Base-by-base conservation (phyloP, 37 sponge, comb jelly and placozoan species). In the Petrosia ficiformis region DNA sequence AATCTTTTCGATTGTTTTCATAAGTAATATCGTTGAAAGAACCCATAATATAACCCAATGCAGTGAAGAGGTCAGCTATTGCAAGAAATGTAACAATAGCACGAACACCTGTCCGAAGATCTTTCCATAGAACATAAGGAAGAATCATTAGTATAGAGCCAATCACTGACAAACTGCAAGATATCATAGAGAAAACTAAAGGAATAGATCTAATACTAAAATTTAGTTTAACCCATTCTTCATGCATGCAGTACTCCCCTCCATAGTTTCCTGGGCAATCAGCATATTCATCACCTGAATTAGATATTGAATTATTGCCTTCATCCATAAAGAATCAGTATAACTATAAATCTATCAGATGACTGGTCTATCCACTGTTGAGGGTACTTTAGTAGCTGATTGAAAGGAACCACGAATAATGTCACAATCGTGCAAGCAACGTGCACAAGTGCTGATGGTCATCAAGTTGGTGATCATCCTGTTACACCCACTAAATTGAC, bases 31-130 rank as follows among this genome's bases (percentile, higher is more conserved):
- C 76, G 39, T 80, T 78, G 32, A 38, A 30, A 3, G 79, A 65
- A 0, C 79, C 89, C 39, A 89, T 73, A 43, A 84, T 68, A 75
- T 89, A 84, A 19, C 89, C 85, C 26, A 76, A 67, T 14, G 71
- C 84, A 14, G 85, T 89, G 75, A 89, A 65, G 57, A 89, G 84
- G 65, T 89, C 89, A 14, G 89, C 84, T 22, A 89, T 78, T 39
- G 76, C 68, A 38, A 89, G 79, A 44, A 68, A 69, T 34, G 80
- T 73, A 42, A 89, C 73, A 36, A 89, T 56, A 19, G 33, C 35
- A 71, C 87, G 83, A 5, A 83, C 59, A 28, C 73, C 74, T 4
- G 84, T 68, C 19, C 89, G 52, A 11, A 89, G 56, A 60, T 79
- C 89, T 44, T 38, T 42, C 73, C 83, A 69, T 3, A 40, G 29